These are phyloP conservation scores for Acleris emargana DNA, from an alignment of 2,888 invertebrate genomes.

Conservation along the genomic window DNA sequence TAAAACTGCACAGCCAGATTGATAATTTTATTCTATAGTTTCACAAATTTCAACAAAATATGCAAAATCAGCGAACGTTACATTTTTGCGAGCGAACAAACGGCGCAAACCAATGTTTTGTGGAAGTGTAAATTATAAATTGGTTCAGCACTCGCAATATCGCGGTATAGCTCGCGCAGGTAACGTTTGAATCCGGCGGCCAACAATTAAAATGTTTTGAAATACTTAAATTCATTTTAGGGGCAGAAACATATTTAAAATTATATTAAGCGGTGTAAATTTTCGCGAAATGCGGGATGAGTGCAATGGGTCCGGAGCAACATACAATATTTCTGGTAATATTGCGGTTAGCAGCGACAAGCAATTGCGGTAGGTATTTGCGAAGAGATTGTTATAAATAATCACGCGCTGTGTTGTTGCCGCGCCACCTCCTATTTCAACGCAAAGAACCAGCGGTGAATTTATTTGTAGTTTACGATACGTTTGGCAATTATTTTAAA, in stretches of 20 bases:
- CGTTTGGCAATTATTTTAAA: constrained; percentile 16
- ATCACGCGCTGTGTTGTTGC: constrained; percentile 53
- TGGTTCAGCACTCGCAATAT: constrained; percentile 21
- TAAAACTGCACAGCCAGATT: constrained; percentile 24
- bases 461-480: constrained; percentile 15
- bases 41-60: constrained; percentile 32
- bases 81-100: constrained; percentile 35
- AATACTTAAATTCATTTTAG: constrained; percentile 32
- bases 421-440: constrained; percentile 17
- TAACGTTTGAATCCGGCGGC: constrained; percentile 23
- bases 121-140: constrained; percentile 36
- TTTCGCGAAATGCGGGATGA: constrained; percentile 52
- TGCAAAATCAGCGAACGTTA: constrained; percentile 34
- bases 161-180: constrained; percentile 19
- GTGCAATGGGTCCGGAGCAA: constrained; percentile 61
- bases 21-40: constrained; percentile 31
- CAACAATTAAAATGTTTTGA: constrained; percentile 34
- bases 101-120: constrained; percentile 33
- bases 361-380: constrained; percentile 60
- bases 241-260: constrained; percentile 32
- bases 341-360: constrained; percentile 70
- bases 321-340: constrained; percentile 70
- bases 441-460: constrained; percentile 14
- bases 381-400: constrained; percentile 70
- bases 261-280: constrained; percentile 31